Base-by-base conservation (phyloP, 2,113 vertebrate genomes). In the Amphiprion ocellaris region DNA sequence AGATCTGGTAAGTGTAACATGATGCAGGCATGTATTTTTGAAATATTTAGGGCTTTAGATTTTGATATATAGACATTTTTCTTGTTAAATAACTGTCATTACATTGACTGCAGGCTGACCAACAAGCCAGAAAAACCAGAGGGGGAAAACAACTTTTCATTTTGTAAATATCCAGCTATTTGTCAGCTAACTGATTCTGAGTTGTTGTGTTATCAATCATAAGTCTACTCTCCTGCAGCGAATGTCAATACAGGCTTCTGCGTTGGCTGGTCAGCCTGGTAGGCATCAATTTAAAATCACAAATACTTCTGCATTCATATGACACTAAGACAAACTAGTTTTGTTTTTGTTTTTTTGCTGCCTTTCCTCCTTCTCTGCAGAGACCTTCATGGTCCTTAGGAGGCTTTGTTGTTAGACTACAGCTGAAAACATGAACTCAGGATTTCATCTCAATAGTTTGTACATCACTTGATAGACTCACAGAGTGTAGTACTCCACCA, bases 351-450 rank as follows among this genome's bases (percentile, higher is more conserved):
- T 15, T 9, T 72, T 75, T 39, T 73, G 56, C 78, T 56, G 21
- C 17, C 11, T 65, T 69, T 33, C 15, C 60, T 63, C 39, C 19
- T 26, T 39, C 12, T 56, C 63, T 54, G 21, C 19, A 70, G 69
- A 81, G 50, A 61, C 64, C 10, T n/a, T 52, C 17, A 19, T 17
- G 28, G 10, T 24, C 26, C 60, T 75, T 70, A 77, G 54, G 58
- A 66, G 14, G 21, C 14, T 39, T 30, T 66, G 37, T 68, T 61
- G 53, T 64, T 71, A 55, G 58, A 26, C 66, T 63, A 37, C 28
- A 76, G 67, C 41, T 33, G 28, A 69, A 10, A 54, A 63, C 46
- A 33, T 69, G 63, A 86, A 69, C 59, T 82, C 60, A 64, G 47
- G 53, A 72, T 69, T 56, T 58, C 58, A 69, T 67, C 53, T 74